Evolutionary conservation across 1,140 invertebrate species (phyloP).

Genomic region (Cotesia typhae): DNA sequence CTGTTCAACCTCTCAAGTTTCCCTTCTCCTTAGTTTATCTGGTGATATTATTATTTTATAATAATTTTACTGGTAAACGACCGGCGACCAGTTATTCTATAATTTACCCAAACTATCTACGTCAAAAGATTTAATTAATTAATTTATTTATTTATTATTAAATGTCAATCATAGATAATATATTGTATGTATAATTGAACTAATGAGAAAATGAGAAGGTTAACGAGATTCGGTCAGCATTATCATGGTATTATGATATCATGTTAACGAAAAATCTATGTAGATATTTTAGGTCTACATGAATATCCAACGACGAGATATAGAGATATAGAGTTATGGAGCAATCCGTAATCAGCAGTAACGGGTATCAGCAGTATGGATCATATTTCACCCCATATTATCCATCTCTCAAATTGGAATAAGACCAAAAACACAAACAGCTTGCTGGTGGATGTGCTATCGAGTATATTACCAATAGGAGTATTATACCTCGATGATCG

Average conservation of each 20-base stretch:
- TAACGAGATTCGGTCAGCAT: constrained; percentile 34
- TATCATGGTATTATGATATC: constrained; percentile 11
- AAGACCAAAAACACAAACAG: neutral
- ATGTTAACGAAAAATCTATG: too few species aligned
- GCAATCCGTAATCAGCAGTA: neutral
- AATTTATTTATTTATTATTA: too few species aligned
- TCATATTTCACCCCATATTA: constrained; percentile 33
- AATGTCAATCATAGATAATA: too few species aligned
- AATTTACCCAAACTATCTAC: too few species aligned
- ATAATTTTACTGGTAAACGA: neutral
- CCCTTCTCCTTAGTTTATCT: neutral
- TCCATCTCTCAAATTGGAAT: too few species aligned
- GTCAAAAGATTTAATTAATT: too few species aligned
- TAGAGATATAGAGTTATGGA: constrained; percentile 31
- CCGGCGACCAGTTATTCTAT: too few species aligned
- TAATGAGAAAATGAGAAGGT: constrained; percentile 19
- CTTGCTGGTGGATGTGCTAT: too few species aligned
- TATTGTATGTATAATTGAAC: neutral
- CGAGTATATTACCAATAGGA: too few species aligned
- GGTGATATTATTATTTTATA: neutral
- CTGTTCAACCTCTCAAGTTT: constrained; percentile 18
- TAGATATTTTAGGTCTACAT: too few species aligned
- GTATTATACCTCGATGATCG: neutral
- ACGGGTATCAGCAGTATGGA: constrained; percentile 11
- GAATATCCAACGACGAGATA: too few species aligned